These are phyloP conservation scores for Fregata magnificens DNA, from an alignment of 2,113 vertebrate genomes.

Conservation along the genomic window DNA sequence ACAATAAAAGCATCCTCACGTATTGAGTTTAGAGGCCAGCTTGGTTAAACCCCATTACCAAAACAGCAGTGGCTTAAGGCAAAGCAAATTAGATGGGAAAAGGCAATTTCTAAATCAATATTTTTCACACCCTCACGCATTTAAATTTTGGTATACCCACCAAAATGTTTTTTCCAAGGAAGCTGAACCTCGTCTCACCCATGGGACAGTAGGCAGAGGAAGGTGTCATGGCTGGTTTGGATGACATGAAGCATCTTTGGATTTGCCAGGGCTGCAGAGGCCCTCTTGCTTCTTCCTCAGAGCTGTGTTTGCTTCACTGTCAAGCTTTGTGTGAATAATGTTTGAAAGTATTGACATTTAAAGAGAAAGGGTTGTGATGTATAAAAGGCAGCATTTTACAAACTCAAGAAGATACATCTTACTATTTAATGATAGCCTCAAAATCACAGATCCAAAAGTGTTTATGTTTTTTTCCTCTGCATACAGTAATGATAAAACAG, in stretches of 20 bases:
- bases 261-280: neutral
- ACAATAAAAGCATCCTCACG: neutral
- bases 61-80: neutral
- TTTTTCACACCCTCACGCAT: neutral
- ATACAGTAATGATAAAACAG: constrained; percentile 28
- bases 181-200: neutral
- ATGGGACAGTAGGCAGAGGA: neutral
- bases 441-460: constrained; percentile 19
- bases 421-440: constrained; percentile 31
- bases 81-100: neutral
- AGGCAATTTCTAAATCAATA: neutral
- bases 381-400: neutral
- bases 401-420: neutral
- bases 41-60: neutral
- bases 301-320: neutral
- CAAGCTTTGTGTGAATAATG: neutral
- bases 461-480: neutral
- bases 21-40: neutral
- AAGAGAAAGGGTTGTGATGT: neutral
- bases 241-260: neutral
- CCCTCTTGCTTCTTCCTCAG: neutral
- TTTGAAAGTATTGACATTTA: neutral
- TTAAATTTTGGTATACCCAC: neutral
- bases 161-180: neutral
- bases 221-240: neutral